Conservation (phyloP, 2,888 invertebrate genomes). For the Syrphus vitripennis region DNA sequence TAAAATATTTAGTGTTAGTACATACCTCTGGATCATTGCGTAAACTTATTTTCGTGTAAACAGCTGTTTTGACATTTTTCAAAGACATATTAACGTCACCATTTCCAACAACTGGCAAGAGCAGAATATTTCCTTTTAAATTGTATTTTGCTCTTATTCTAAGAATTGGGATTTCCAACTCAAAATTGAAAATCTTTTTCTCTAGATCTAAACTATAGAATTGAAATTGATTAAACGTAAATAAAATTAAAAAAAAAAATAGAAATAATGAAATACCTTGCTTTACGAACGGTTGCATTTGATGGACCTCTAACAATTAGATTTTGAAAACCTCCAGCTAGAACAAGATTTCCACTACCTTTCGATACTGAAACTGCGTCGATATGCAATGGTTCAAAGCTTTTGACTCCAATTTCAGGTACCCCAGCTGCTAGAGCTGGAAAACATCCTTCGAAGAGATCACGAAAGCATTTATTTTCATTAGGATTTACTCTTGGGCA, state of each 20-base stretch:
- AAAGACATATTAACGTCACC: constrained; percentile 83
- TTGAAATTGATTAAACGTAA: not conserved
- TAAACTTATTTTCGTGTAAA: constrained; percentile 82
- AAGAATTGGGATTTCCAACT: constrained; percentile 82
- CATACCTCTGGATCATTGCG: constrained; percentile 80
- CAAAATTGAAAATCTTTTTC: constrained; percentile 82
- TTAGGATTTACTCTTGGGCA: constrained; percentile 83
- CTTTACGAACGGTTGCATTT: constrained; percentile 82
- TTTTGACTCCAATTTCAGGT: constrained; percentile 83
- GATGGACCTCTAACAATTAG: constrained; percentile 83
- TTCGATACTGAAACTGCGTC: constrained; percentile 83
- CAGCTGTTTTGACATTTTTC: constrained; percentile 82
- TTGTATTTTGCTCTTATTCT: constrained; percentile 84
- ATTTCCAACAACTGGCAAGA: constrained; percentile 83
- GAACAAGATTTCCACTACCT: constrained; percentile 82
- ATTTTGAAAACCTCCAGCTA: constrained; percentile 83
- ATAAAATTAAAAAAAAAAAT: not conserved
- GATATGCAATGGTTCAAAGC: constrained; percentile 83
- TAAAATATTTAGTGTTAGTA: no score
- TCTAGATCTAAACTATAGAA: constrained; percentile 82
- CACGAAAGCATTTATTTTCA: constrained; percentile 82
- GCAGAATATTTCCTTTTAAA: constrained; percentile 83
- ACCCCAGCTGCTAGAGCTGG: constrained; percentile 84
- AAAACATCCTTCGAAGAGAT: constrained; percentile 83
- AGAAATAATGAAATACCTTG: constrained; percentile 74